phyloP scores from a whole-genome alignment of 2,797 vertebrate genomes.

The Sebastes nivosus region DNA sequence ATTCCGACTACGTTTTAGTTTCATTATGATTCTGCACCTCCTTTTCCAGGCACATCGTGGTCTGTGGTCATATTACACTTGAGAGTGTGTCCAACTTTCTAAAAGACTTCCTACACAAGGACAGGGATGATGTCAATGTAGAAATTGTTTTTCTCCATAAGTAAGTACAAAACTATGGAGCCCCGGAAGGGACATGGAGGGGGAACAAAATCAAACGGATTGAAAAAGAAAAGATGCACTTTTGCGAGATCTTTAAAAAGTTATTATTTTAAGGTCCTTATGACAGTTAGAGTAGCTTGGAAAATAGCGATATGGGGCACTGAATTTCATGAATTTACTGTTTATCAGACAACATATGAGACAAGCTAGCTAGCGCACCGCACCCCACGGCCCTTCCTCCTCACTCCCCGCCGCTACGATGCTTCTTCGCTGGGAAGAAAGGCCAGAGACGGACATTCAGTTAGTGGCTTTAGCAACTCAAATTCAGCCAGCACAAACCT shows the following conservation, averaged over 20 bases:
- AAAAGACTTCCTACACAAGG: constrained; percentile 99
- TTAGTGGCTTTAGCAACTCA: too few species aligned
- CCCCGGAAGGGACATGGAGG: neutral
- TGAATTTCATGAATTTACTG: neutral
- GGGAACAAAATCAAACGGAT: neutral
- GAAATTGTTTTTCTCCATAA: constrained; percentile 99
- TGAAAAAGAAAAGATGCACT: too few species aligned
- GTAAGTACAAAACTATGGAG: constrained; percentile 82
- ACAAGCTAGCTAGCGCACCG: neutral
- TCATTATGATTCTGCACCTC: constrained; percentile 53
- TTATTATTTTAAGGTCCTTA: rapidly evolving
- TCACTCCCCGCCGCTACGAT: neutral
- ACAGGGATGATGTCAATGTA: constrained; percentile 99
- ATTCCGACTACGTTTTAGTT: constrained; percentile 6
- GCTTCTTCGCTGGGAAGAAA: neutral
- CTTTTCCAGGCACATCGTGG: constrained; percentile 95
- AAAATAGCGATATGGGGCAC: too few species aligned
- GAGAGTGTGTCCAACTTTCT: constrained; percentile 99
- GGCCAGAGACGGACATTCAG: rapidly evolving
- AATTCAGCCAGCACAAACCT: too few species aligned
- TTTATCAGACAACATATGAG: neutral
- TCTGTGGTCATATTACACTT: constrained; percentile 99
- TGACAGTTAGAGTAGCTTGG: rapidly evolving
- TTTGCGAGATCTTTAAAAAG: too few species aligned
- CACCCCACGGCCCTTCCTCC: rapidly evolving